Conservation (phyloP, 2,113 vertebrate genomes). For the Dromaius novaehollandiae region DNA sequence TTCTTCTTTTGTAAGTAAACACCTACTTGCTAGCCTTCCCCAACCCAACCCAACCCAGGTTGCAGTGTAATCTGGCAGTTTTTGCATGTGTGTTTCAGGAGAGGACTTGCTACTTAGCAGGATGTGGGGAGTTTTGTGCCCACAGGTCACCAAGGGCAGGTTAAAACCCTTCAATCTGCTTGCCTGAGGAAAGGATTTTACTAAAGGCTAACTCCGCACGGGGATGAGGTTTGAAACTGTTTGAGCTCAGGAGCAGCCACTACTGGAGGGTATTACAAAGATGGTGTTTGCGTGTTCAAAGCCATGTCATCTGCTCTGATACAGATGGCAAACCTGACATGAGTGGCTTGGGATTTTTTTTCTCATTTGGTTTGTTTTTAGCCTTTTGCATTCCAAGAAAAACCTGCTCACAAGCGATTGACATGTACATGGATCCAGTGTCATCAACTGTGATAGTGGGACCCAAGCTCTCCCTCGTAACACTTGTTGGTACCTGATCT, state of each 20-base stretch:
- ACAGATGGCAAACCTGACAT: neutral
- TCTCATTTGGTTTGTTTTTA: neutral
- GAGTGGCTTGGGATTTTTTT: neutral
- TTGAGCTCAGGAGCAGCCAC: neutral
- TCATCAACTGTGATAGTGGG: neutral
- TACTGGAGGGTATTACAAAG: neutral
- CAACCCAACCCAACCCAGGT: neutral
- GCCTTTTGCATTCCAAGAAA: neutral
- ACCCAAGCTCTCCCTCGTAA: neutral
- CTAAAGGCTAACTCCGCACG: neutral
- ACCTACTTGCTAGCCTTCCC: neutral
- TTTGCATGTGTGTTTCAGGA: neutral
- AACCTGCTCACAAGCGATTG: neutral
- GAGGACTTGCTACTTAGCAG: neutral
- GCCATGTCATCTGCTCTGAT: fast-evolving
- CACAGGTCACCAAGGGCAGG: neutral
- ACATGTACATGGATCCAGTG: fast-evolving
- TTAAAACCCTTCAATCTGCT: neutral
- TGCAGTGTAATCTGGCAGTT: neutral
- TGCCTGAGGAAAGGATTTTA: neutral
- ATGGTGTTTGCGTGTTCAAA: neutral
- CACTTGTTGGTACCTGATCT: fast-evolving
- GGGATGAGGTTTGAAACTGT: fast-evolving
- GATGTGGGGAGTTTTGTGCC: neutral
- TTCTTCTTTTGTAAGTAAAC: too few species aligned